These are phyloP conservation scores for Radopholus similis DNA, from an alignment of 1,140 invertebrate species.

Conservation along the genomic window DNA sequence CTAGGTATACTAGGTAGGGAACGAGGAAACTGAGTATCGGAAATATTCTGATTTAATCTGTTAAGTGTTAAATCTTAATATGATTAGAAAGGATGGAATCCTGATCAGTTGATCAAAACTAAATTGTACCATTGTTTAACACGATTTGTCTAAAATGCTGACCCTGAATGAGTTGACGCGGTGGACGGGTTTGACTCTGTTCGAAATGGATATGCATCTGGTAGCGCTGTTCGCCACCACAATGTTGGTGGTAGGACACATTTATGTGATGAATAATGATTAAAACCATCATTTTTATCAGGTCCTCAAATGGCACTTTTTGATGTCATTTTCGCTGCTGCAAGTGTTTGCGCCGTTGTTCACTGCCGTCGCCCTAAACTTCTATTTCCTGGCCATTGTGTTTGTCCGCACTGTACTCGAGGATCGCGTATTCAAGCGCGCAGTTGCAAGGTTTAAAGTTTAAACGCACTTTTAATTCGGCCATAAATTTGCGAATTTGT, in stretches of 20 bases:
- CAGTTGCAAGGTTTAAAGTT: conserved; percentile 9
- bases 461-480: neutral
- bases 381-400: conserved; percentile 38
- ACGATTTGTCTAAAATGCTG: conserved; percentile 10
- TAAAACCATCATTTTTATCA: conserved; percentile 2
- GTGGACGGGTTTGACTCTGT: conserved; percentile 33
- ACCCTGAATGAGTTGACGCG: conserved; percentile 7
- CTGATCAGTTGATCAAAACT: no score
- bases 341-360: conserved; percentile 33
- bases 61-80: no score
- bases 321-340: conserved; percentile 23
- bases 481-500: conserved; percentile 9
- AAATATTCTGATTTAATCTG: no score
- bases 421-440: conserved; percentile 23
- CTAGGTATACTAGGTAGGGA: no score
- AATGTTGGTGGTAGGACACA: conserved; percentile 23
- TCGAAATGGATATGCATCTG: conserved; percentile 31
- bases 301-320: conserved; percentile 13
- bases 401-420: conserved; percentile 29
- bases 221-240: conserved; percentile 24
- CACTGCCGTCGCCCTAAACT: conserved; percentile 27
- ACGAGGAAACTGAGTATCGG: no score
- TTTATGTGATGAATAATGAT: neutral
- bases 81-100: no score
- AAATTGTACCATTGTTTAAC: no score